phyloP scores from a whole-genome alignment of 2,888 invertebrate genomes.

The Athalia circularis region DNA sequence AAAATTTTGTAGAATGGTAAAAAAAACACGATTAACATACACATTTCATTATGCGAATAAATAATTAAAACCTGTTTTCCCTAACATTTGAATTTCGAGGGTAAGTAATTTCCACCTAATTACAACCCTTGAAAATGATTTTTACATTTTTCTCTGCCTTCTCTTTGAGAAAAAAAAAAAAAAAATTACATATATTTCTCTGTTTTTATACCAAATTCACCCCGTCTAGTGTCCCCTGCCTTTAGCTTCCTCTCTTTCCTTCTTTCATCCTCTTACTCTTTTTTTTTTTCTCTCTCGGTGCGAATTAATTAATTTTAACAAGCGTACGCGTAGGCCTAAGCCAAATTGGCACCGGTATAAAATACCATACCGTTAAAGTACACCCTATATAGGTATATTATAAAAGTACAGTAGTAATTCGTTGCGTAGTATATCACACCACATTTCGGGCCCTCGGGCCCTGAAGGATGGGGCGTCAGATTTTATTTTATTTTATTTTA shows the following conservation, averaged over 20 bases:
- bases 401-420: too few species aligned
- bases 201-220: neutral
- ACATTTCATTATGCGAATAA: too few species aligned
- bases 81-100: too few species aligned
- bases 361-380: slow-evolving; percentile 22
- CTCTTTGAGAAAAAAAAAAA: neutral
- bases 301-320: slow-evolving; percentile 42
- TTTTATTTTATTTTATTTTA: too few species aligned
- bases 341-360: slow-evolving; percentile 31
- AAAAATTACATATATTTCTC: neutral
- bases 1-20: too few species aligned
- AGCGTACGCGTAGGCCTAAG: slow-evolving; percentile 36
- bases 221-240: neutral
- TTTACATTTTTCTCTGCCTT: neutral
- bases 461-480: neutral
- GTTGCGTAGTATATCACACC: too few species aligned
- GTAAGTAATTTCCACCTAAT: neutral
- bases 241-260: neutral
- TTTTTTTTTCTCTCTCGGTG: slow-evolving; percentile 6
- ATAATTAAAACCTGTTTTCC: too few species aligned
- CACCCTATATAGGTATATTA: slow-evolving; percentile 15
- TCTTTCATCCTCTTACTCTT: neutral
- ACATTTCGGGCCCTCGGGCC: neutral
- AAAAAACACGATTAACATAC: too few species aligned
- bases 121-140: neutral